Base-by-base conservation (phyloP, 1,140 invertebrate genomes). In the Nephotettix cincticeps region DNA sequence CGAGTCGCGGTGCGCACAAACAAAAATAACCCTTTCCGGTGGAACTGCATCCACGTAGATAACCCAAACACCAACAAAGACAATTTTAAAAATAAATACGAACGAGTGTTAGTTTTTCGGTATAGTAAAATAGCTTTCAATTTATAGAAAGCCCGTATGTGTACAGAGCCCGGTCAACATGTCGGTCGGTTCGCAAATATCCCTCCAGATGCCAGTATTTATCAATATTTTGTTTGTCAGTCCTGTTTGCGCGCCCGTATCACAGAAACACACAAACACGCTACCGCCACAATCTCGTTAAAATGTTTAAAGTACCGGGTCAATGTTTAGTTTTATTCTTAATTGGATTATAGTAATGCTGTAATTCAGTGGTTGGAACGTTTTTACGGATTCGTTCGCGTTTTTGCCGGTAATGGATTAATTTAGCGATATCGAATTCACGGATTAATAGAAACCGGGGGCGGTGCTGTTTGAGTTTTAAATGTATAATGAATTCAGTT, bases 271-370 rank as follows among this genome's bases (percentile, higher is more conserved):
- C 56, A 61, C 21, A 25, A 23, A 61, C 56, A 61, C 23, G 47
- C 6, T 2, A 51, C 4, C 14, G 21, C 21, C 21, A 61, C 56
- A 61, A 61, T 61, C 56, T 29, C 56, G 56, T 61, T 61, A 61
- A 61, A 61, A 61, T 61, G 56, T 61, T 61, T 61, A 61, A 61
- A 61, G 56, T 61, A 61, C 56, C 56, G 6, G 21, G 56, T 29
- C 13, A 61, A 61, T 61, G 56, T 61, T 61, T 61, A 61, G 56
- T 61, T 61, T 61, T 61, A 61, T 61, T 61, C 56, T 61, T 61
- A 61, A 61, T 61, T 61, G 56, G 56, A 61, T 61, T 61, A 61
- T 23, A 61, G 56, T 61, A 61, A 61, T 61, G 56, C 21, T 14
- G 56, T 61, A 61, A 61, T 61, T 61, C 56, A 61, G 23, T 61